These are phyloP conservation scores for Heliconius hortense DNA, from an alignment of 2,888 invertebrate genomes.

Conservation along the genomic window DNA sequence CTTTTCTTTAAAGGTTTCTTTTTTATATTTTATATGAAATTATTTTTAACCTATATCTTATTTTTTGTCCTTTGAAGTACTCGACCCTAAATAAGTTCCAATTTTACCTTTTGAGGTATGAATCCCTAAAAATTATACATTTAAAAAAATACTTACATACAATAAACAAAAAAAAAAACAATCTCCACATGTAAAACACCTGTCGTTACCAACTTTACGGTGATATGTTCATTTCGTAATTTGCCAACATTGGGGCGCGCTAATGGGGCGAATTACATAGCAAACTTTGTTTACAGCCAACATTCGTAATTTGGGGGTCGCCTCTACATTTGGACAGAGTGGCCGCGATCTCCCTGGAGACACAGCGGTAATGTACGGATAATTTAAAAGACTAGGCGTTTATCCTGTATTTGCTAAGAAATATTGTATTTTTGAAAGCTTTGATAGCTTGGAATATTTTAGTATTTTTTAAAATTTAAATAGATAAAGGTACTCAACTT, in stretches of 20 bases:
- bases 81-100: no score
- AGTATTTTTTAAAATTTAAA: no score
- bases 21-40: no score
- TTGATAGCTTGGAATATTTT: no score
- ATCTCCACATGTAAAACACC: constrained; percentile 3
- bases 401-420: not conserved
- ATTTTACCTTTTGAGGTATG: no score
- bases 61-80: no score
- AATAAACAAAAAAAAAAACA: not conserved
- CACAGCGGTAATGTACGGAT: constrained; percentile 14
- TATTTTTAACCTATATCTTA: no score
- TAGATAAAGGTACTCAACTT: no score
- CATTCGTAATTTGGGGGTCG: constrained; percentile 31
- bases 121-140: not conserved
- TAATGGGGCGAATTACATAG: constrained; percentile 35
- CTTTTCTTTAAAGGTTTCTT: no score
- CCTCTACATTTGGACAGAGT: constrained; percentile 30
- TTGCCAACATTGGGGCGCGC: constrained; percentile 19
- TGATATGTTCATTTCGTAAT: constrained; percentile 25
- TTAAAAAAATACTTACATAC: no score
- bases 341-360: constrained; percentile 27
- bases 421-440: not conserved
- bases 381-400: constrained; percentile 8
- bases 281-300: constrained; percentile 35
- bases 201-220: constrained; percentile 19